Conservation (phyloP, 23 tunicate species). For the Trididemnum miniatum region DNA sequence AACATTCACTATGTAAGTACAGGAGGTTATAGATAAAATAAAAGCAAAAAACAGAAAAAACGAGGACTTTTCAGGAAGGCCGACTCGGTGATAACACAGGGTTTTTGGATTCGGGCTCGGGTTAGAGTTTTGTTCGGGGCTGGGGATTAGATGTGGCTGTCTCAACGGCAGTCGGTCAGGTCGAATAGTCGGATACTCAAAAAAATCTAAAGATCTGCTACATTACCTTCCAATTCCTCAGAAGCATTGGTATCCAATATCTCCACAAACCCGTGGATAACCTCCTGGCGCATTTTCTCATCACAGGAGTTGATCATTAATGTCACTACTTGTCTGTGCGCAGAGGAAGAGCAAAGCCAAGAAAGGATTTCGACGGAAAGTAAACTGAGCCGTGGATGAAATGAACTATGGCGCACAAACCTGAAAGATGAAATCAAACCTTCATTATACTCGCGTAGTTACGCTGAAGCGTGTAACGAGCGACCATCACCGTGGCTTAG, state of each 20-base stretch:
- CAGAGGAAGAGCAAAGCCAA: conserved; percentile 54
- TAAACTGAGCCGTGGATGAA: conserved; percentile 69
- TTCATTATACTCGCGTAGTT: neutral
- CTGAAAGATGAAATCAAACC: conserved; percentile 22
- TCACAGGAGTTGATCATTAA: conserved; percentile 45
- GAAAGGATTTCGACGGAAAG: conserved; percentile 61
- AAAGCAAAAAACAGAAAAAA: no score
- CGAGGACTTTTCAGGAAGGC: no score
- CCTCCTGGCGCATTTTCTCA: conserved; percentile 39
- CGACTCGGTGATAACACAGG: no score
- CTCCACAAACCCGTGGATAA: conserved; percentile 89
- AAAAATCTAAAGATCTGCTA: no score
- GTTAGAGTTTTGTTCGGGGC: no score
- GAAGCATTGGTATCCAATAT: conserved; percentile 44
- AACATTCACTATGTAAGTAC: no score
- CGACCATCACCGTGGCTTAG: neutral
- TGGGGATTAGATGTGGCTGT: no score
- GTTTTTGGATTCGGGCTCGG: no score
- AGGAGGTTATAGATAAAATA: no score
- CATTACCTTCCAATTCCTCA: conserved; percentile 9
- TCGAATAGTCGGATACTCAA: no score
- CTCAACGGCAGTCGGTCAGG: no score
- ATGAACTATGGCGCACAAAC: conserved; percentile 51
- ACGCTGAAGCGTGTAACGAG: neutral
- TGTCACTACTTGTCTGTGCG: conserved; percentile 55